Base-by-base conservation (phyloP, 2,888 invertebrate genomes). In the Euplagia quadripunctaria region DNA sequence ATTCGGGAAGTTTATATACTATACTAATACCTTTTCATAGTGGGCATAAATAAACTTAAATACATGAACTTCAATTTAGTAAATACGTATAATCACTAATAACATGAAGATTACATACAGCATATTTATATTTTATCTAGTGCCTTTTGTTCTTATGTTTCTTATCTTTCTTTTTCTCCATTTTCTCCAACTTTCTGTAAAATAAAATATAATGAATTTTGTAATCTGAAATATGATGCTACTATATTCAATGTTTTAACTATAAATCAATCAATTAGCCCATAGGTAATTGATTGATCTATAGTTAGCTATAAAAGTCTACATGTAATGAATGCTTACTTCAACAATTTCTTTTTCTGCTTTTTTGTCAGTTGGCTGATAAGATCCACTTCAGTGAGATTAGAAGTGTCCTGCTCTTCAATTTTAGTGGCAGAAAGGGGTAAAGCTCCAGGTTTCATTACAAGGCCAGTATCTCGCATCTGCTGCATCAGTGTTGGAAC, bases 381-480 rank as follows among this genome's bases (percentile, higher is more conserved):
- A 82, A 99, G 98, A 76, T 98, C 97, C 41, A 97, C 96, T 93
- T 98, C 98, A n/a, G 97, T 97, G 75, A 96, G 94, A 75, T 83
- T 96, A 88, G 92, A 94, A 88, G 85, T 96, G 94, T 89, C 97
- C 96, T 81, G 97, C 87, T 89, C 97, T 91, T 90, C 97, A 94
- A 91, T 96, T 94, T 89, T 97, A 91, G 86, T 94, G 75, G 91
- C 94, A 88, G 95, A 92, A 8, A 97, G 88, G 68, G 97, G 97
- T 85, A 97, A 90, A 49, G 97, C 97, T 20, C 97, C 97, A 87
- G 98, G 97, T 91, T 99, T 99, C 93, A 99, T 97, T 52, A 98
- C 98, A 68, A 99, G 96, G 1, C 99, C 99, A 91, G 98, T 98
- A 86, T 99, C 98, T 82, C 98, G 96, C 98, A 99, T 98, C 89